These are phyloP conservation scores for Himalopsyche tibetana DNA, from an alignment of 2,888 invertebrate species.

Conservation along the genomic window DNA sequence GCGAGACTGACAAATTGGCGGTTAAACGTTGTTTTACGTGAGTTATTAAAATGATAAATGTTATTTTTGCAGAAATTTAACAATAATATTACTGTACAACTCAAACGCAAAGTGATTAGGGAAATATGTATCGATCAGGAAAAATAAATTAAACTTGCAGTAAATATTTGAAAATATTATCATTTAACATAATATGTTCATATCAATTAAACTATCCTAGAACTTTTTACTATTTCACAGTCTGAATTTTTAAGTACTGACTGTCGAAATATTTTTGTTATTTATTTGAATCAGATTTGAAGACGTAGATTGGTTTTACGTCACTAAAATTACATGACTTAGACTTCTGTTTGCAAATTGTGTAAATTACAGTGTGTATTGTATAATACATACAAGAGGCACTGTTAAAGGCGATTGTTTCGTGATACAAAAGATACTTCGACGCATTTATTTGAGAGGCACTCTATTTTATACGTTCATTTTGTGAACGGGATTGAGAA, in stretches of 20 bases:
- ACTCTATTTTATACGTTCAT: slow-evolving; percentile 40
- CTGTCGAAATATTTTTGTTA: too few relatives aligned
- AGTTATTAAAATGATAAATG: slow-evolving; percentile 8
- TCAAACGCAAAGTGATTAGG: too few relatives aligned
- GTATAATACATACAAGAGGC: neutral
- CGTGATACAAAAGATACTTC: slow-evolving; percentile 23
- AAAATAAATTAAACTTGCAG: too few relatives aligned
- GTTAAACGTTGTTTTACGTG: slow-evolving; percentile 15
- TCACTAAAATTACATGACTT: slow-evolving; percentile 9
- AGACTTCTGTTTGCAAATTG: slow-evolving; percentile 35
- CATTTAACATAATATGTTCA: too few relatives aligned
- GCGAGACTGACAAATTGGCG: slow-evolving; percentile 44
- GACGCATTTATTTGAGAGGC: slow-evolving; percentile 37
- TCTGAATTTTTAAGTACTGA: too few relatives aligned
- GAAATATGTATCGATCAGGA: too few relatives aligned
- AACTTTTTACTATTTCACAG: neutral
- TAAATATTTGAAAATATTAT: too few relatives aligned
- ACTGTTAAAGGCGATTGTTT: slow-evolving; percentile 37
- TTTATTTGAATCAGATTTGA: too few relatives aligned
- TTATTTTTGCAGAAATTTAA: neutral
- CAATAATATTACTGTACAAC: neutral
- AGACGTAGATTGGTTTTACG: slow-evolving; percentile 3
- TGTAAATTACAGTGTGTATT: slow-evolving; percentile 40
- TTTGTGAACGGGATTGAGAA: slow-evolving; percentile 34
- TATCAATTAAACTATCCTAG: neutral